Evolutionary conservation across 2,797 vertebrate species (phyloP), one percentile per base, ranked within the genome.

Genomic region (Sebastes minor): DNA sequence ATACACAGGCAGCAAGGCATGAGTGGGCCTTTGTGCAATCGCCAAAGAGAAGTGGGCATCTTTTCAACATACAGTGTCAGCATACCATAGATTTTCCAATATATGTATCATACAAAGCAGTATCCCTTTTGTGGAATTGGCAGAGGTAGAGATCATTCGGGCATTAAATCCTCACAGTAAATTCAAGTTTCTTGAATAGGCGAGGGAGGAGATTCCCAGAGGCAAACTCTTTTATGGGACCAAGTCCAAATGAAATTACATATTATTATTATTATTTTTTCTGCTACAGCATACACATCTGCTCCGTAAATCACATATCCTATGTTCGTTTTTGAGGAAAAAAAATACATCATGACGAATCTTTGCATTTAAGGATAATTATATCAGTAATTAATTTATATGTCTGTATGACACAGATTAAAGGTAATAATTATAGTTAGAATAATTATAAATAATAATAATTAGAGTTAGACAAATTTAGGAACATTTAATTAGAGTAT

Each of bases 51-150:
- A 84, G 62, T 81, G 74, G 75, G 73, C 70, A 85, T 85, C 64
- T 86, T 86, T 85, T 84, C 83, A 86, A 72, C 83, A 76, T 70
- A 76, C 62, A 56, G 22, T 23, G 22, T 42, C 53, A 70, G 72
- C 46, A 38, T 55, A 71, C 4, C 65, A 75, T 78, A 83, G 73
- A 84, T 91, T 83, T 87, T 83, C 76, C 73, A 62, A 53, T 71
- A 38, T 61, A 72, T 73, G 71, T 61, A 66, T 27, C 42, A 78
- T 80, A 83, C 80, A 53, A 60, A 14, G 27, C 65, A 22, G 74
- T 30, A 35, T 73, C 68, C 73, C 23, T 82, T 83, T 82, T 88
- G 76, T 91, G 87, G 53, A 82, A 85, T 78, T 56, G 52, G 78
- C 71, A 82, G 71, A 68, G 16, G 71, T 62, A 61, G 22, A 77